These are phyloP conservation scores for Leuciscus waleckii DNA, from an alignment of 2,797 vertebrate genomes.

Conservation along the genomic window DNA sequence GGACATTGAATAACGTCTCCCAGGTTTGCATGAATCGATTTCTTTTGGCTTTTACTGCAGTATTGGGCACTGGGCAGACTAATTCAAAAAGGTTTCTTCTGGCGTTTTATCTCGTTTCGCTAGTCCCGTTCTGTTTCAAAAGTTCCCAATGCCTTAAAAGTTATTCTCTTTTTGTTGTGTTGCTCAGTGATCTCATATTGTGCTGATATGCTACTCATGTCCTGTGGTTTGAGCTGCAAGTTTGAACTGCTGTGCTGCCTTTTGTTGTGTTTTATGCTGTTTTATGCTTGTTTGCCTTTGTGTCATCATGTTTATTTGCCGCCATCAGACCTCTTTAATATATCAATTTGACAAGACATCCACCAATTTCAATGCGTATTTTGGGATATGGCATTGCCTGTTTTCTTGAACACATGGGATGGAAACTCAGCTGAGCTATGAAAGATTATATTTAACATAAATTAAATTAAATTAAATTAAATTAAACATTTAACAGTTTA, in stretches of 20 bases:
- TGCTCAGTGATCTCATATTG: constrained; percentile 6
- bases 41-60: constrained; percentile 42
- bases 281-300: neutral
- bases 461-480: neutral
- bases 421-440: neutral
- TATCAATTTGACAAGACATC: neutral
- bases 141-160: constrained; percentile 9
- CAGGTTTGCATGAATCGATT: constrained; percentile 51
- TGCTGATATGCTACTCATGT: neutral
- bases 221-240: constrained; percentile 3
- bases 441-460: neutral
- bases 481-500: neutral
- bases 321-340: neutral
- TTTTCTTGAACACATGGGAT: neutral
- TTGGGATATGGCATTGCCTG: neutral
- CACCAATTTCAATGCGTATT: neutral
- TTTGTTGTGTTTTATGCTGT: constrained; percentile 7
- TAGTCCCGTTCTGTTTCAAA: neutral
- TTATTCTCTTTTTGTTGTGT: constrained; percentile 18
- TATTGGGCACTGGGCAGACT: constrained; percentile 14
- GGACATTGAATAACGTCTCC: constrained; percentile 42
- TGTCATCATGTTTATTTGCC: constrained; percentile 16
- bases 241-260: neutral
- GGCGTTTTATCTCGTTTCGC: neutral
- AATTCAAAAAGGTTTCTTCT: constrained; percentile 37